phyloP scores from a whole-genome alignment of 2,888 invertebrate species.

The Sinohyriopsis cumingii region DNA sequence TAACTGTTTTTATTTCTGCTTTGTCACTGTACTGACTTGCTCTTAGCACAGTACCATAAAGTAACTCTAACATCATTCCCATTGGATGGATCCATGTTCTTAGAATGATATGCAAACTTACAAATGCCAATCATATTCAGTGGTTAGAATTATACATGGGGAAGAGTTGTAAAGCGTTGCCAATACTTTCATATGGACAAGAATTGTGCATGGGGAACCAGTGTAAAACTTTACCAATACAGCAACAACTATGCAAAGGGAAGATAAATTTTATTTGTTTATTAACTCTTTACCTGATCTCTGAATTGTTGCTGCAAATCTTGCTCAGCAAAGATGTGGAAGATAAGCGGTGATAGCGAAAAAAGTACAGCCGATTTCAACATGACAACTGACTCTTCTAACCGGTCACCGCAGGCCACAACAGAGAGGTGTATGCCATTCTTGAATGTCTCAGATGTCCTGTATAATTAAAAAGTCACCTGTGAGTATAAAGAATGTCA shows the following conservation, averaged over 20 bases:
- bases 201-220: too few species aligned
- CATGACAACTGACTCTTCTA: conserved; percentile 88
- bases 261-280: background rate
- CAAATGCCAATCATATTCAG: too few species aligned
- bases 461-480: conserved; percentile 3
- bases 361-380: conserved; percentile 91
- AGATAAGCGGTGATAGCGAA: conserved; percentile 78
- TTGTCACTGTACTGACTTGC: too few species aligned
- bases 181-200: too few species aligned
- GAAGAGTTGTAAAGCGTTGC: too few species aligned
- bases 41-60: too few species aligned
- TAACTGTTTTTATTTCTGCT: too few species aligned
- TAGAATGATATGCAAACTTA: too few species aligned
- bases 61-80: too few species aligned
- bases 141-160: too few species aligned
- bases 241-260: background rate
- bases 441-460: conserved; percentile 18
- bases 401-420: conserved; percentile 88
- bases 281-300: conserved; percentile 76
- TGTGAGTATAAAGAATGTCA: background rate
- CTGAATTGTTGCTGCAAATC: conserved; percentile 80
- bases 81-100: too few species aligned
- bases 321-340: conserved; percentile 87
- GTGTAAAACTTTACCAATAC: too few species aligned
- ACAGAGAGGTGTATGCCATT: conserved; percentile 73